Conservation (phyloP, 2,113 vertebrate species). For the Nanger granti region DNA sequence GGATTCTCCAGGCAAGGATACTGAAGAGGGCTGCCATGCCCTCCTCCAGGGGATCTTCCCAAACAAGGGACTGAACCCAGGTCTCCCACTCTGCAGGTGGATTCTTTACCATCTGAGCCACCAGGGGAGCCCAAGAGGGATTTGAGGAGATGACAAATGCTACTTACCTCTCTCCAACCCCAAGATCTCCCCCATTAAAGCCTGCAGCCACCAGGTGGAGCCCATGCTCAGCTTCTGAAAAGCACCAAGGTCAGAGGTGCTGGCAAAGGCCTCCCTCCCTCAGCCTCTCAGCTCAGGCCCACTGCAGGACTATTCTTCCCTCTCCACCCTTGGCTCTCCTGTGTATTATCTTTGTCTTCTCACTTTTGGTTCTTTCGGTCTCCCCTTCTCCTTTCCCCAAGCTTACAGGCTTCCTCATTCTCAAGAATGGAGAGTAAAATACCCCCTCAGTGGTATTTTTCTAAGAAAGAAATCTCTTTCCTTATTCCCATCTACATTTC, state of each 20-base stretch:
- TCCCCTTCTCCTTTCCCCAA: background rate
- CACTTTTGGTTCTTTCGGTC: background rate
- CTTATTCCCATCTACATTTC: background rate
- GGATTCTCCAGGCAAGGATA: background rate
- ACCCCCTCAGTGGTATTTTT: background rate
- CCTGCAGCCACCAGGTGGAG: constrained; percentile 38
- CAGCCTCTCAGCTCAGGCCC: background rate
- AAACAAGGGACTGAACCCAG: background rate
- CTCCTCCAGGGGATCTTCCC: background rate
- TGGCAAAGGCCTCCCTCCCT: background rate
- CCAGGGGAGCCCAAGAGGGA: background rate
- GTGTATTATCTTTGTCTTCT: background rate
- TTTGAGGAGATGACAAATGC: background rate
- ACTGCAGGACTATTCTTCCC: background rate
- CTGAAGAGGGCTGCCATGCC: background rate
- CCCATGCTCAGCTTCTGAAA: background rate
- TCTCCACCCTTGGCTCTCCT: background rate
- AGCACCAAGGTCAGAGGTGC: rapidly evolving
- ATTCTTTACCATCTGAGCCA: background rate
- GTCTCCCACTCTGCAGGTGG: background rate
- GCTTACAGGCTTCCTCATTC: background rate
- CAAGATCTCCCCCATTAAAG: background rate
- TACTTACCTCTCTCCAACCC: background rate
- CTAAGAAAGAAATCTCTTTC: background rate
- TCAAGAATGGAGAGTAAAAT: background rate